A percentile compares a stretch with the other conserved stretches of the same genome.
Conservation (phyloP, 2,113 vertebrate species). For the Delphinus delphis region DNA sequence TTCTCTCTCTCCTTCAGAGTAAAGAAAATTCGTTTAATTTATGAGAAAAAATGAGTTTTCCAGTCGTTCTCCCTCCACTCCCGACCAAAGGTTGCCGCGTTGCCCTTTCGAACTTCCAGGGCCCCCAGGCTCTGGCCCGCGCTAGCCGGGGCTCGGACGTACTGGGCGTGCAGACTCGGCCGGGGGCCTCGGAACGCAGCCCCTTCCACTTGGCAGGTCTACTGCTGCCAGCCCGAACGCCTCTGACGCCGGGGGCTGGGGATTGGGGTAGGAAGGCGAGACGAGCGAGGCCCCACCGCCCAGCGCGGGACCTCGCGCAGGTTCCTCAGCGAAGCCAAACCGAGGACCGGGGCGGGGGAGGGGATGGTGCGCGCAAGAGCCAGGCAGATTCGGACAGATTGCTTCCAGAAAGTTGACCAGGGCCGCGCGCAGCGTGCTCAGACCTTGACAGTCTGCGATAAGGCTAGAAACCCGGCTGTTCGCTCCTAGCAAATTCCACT, state of each 20-base stretch:
- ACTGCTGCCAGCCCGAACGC: not conserved
- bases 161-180: not conserved
- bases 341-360: not conserved
- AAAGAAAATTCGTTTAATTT: constrained; percentile 24
- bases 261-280: not conserved
- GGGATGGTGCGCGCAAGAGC: accelerated
- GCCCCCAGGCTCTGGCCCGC: not conserved
- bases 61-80: not conserved
- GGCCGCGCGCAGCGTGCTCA: accelerated
- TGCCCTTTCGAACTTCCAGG: not conserved
- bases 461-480: not conserved
- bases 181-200: not conserved
- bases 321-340: not conserved
- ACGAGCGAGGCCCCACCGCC: not conserved
- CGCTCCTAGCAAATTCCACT: not conserved
- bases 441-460: not conserved
- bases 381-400: accelerated
- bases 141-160: not conserved
- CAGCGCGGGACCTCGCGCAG: accelerated
- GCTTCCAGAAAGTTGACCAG: constrained; percentile 39
- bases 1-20: constrained; percentile 6
- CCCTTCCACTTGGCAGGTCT: not conserved
- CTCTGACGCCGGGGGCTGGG: not conserved
- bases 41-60: not conserved
- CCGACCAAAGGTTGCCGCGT: not conserved